Evolutionary conservation across 2,888 invertebrate genomes (phyloP), one percentile per base, ranked within the genome.

Genomic region (Lithophane leautieri): DNA sequence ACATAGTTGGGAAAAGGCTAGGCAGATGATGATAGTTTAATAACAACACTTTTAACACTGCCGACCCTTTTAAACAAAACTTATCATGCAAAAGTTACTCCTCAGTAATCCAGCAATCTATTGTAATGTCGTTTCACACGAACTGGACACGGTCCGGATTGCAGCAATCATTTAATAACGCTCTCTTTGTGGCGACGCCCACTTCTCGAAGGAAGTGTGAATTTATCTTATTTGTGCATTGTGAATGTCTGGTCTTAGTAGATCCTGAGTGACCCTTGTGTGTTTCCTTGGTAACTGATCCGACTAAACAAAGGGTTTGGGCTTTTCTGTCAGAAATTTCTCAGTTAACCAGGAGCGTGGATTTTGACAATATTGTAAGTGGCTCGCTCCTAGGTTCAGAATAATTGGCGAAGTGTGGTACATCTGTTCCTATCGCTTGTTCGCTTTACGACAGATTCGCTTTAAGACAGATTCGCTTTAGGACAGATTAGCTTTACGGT

Each of bases 151-250:
- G 2, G 76, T 78, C 90, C 91, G 90, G 92, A 92, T 89, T 84
- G 85, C 74, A 34, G 88, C 92, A 93, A 94, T 94, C 93, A 92
- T 94, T 87, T 92, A 92, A 94, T 94, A 92, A 92, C 83, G 80
- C 66, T 60, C 79, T 79, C 73, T 81, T 86, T 86, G 86, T 86
- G 69, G 70, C 69, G 90, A 89, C 91, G 91, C 83, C 88, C 88
- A 85, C 86, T 62, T 82, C 86, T n/a, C 83, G 81, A 68, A 83
- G 83, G 78, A 79, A 78, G 76, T 78, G 50, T 62, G 74, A 76
- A 83, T 86, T 87, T 54, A 50, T 61, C 67, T 76, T 79, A 84
- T 79, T 86, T 77, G 78, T 86, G 88, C 84, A 87, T 76, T 78
- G 81, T 86, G 85, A 82, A 86, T 69, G 75, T 54, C n/a, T 34